Evolutionary conservation across 2,113 vertebrate species (phyloP).

Genomic region (Acrocephalus arundinaceus): DNA sequence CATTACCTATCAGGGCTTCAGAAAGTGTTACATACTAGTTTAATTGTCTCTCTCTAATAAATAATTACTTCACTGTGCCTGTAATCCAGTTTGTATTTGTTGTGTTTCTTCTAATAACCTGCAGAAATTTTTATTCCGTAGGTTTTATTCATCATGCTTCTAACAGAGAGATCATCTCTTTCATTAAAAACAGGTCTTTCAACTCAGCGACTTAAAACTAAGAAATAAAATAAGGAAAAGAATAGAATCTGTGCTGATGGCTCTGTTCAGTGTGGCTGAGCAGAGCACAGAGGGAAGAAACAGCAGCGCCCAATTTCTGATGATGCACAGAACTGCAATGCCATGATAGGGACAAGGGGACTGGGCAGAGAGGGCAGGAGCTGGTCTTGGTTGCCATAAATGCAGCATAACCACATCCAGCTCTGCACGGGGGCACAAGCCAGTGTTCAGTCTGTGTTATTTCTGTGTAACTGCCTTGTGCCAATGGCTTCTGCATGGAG

Average conservation of each 20-base stretch:
- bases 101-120: neutral
- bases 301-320: accelerated
- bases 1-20: neutral
- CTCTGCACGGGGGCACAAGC: accelerated
- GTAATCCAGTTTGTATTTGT: neutral
- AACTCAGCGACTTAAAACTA: neutral
- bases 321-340: accelerated
- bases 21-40: neutral
- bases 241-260: neutral
- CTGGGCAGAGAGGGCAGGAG: neutral
- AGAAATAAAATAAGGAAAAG: neutral
- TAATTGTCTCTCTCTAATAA: neutral
- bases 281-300: neutral
- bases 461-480: neutral
- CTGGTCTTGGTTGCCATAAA: neutral
- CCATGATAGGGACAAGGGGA: accelerated
- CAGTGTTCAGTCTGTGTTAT: neutral
- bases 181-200: neutral
- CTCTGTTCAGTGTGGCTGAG: neutral
- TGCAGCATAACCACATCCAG: neutral
- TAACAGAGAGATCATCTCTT: neutral
- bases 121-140: neutral
- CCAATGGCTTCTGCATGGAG: neutral
- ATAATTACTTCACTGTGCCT: neutral
- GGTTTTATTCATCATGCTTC: neutral